Conservation (phyloP, 1,140 invertebrate genomes). For the Drosophila malerkotliana region DNA sequence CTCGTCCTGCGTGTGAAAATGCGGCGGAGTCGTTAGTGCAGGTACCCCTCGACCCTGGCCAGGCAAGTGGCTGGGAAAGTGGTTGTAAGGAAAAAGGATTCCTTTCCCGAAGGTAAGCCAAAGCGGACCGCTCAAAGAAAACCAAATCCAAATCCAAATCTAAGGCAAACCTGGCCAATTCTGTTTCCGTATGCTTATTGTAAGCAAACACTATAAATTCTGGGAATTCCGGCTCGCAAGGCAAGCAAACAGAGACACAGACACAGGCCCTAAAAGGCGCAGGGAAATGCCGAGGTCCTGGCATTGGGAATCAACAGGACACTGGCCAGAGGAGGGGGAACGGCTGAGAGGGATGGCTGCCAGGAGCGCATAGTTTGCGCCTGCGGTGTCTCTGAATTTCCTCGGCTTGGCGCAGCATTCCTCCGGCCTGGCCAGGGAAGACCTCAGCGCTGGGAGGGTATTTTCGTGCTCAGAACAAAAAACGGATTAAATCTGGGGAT, state of each 20-base stretch:
- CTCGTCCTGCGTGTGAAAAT: constrained; percentile 54
- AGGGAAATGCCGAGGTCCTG: constrained; percentile 25
- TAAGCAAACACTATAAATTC: constrained; percentile 54
- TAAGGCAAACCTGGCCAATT: constrained; percentile 33
- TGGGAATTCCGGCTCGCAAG: constrained; percentile 28
- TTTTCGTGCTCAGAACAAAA: constrained; percentile 46
- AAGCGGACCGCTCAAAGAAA: constrained; percentile 22
- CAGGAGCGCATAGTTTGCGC: constrained; percentile 16
- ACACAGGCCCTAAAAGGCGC: constrained; percentile 4
- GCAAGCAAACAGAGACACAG: constrained; percentile 25
- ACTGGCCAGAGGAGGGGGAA: background rate
- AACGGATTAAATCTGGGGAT: constrained; percentile 53
- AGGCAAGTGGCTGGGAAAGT: background rate
- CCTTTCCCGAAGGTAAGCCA: constrained; percentile 15
- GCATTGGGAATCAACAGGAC: constrained; percentile 35
- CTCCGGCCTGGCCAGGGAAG: constrained; percentile 6
- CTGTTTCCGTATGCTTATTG: constrained; percentile 60
- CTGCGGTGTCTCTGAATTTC: constrained; percentile 16
- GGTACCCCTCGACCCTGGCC: constrained; percentile 2
- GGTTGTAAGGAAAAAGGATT: constrained; percentile 25
- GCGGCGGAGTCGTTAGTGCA: constrained; percentile 9
- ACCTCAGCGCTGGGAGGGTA: constrained; percentile 5
- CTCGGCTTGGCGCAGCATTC: constrained; percentile 5
- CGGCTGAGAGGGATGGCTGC: background rate
- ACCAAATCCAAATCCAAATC: constrained; percentile 4